These are phyloP conservation scores for Aleadryas rufinucha DNA, from an alignment of 2,113 vertebrate species.

Conservation along the genomic window DNA sequence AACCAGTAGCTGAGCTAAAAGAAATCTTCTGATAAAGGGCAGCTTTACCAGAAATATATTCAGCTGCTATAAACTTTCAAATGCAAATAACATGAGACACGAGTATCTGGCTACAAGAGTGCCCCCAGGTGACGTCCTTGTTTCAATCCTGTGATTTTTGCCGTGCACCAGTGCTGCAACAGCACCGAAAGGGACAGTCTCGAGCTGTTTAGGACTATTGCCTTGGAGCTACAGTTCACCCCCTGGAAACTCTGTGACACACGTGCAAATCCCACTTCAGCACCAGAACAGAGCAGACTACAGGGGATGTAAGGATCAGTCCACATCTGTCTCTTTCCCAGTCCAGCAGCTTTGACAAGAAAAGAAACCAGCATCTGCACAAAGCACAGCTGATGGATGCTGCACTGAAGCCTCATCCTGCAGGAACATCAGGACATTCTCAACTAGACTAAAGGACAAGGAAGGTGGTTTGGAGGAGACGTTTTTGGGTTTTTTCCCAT, in stretches of 20 bases:
- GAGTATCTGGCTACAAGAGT: background rate
- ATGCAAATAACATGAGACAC: background rate
- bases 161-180: background rate
- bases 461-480: background rate
- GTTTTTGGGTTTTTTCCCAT: background rate
- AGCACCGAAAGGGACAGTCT: background rate
- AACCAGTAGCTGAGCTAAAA: conserved; percentile 1
- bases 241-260: background rate
- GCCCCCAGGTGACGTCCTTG: background rate
- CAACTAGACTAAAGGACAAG: background rate
- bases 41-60: background rate
- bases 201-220: background rate
- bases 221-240: background rate
- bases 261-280: background rate
- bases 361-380: background rate
- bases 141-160: background rate
- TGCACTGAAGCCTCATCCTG: background rate
- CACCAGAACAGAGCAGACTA: background rate
- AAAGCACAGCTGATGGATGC: background rate
- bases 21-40: conserved; percentile 6
- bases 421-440: background rate
- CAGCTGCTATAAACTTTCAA: background rate
- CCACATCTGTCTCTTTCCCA: background rate
- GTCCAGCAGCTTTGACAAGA: background rate
- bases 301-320: background rate